These are phyloP conservation scores for Astreopora myriophthalma DNA, from an alignment of 64 coral and sea anemone species.

Conservation along the genomic window DNA sequence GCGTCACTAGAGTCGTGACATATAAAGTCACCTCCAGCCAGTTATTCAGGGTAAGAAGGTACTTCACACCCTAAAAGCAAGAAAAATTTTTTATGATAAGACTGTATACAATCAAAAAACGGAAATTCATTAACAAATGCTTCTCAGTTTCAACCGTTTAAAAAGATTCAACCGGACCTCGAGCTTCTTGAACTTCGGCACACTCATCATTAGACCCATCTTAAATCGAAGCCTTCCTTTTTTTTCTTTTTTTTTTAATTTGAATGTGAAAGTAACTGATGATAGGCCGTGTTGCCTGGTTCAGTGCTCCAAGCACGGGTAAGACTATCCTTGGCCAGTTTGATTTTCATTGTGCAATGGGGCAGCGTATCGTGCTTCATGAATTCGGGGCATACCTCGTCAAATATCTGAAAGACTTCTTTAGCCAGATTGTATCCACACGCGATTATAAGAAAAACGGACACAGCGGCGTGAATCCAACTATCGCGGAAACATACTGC, in stretches of 20 bases:
- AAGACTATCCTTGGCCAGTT: too few relatives aligned
- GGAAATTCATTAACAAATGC: too few relatives aligned
- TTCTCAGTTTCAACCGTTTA: too few relatives aligned
- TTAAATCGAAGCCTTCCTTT: too few relatives aligned
- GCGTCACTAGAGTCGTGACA: constrained; percentile 73
- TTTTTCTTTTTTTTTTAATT: not conserved
- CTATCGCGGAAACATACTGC: constrained; percentile 38
- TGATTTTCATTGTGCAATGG: not conserved
- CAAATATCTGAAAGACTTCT: constrained; percentile 90
- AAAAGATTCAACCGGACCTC: too few relatives aligned
- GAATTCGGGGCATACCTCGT: constrained; percentile 62
- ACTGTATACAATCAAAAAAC: too few relatives aligned
- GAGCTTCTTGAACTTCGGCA: too few relatives aligned
- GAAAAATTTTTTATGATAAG: too few relatives aligned
- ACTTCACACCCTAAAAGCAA: constrained; percentile 79
- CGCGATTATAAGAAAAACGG: constrained; percentile 80
- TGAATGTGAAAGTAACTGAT: too few relatives aligned
- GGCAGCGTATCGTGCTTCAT: not conserved
- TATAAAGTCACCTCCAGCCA: constrained; percentile 86
- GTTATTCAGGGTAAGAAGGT: constrained; percentile 83
- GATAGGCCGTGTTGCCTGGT: too few relatives aligned
- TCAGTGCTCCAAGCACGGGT: too few relatives aligned
- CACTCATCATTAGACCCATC: too few relatives aligned
- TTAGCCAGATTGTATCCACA: constrained; percentile 91
- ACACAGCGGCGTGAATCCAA: constrained; percentile 50